Conservation (phyloP, 2,888 invertebrate genomes). For the Orchesellides sinensis region DNA sequence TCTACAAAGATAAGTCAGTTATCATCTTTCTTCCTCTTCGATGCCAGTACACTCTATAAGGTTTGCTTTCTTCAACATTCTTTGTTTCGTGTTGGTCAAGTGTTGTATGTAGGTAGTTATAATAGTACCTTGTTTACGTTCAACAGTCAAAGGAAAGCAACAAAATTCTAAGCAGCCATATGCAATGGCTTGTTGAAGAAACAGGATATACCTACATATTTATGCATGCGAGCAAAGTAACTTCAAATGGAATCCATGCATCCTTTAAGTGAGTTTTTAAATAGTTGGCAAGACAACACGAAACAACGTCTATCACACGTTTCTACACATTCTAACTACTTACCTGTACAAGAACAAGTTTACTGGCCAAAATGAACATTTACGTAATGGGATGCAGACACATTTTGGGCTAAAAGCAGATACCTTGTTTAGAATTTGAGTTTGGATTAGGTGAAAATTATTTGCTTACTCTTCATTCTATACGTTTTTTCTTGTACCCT, state of each 20-base stretch:
- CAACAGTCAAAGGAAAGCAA: background rate
- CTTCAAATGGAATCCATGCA: background rate
- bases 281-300: no score
- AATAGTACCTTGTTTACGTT: background rate
- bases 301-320: no score
- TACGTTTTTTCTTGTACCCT: no score
- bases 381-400: no score
- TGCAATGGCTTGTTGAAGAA: background rate
- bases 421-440: no score
- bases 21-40: slow-evolving; percentile 48
- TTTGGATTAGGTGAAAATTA: no score
- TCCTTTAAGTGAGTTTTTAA: no score
- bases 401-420: no score
- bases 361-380: no score
- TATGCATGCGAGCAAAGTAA: background rate
- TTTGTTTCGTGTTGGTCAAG: background rate
- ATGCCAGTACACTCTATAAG: background rate
- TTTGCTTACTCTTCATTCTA: no score
- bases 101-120: background rate
- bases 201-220: background rate
- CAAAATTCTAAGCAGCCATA: background rate
- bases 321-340: no score
- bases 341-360: no score
- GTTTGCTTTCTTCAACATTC: background rate
- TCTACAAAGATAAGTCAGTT: slow-evolving; percentile 59